These are phyloP conservation scores for Spea bombifrons DNA, from an alignment of 2,113 vertebrate genomes.

Conservation along the genomic window DNA sequence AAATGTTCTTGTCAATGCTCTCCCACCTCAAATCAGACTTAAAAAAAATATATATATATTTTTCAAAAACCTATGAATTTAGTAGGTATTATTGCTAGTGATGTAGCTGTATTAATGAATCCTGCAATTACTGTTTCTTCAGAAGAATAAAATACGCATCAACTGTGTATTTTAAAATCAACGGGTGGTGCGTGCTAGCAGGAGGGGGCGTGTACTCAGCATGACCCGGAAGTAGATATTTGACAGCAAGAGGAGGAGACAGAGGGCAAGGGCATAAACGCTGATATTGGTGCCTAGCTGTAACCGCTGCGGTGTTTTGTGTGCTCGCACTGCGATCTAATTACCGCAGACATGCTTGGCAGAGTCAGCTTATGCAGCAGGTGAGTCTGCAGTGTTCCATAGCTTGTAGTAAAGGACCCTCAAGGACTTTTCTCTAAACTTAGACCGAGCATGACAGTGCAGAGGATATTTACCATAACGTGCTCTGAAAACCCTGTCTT, in stretches of 20 bases:
- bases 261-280: constrained; percentile 2
- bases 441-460: background rate
- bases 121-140: no score
- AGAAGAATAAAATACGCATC: no score
- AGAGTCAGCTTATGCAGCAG: constrained; percentile 22
- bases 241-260: background rate
- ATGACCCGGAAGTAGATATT: constrained; percentile 19
- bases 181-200: background rate
- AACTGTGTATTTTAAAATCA: no score
- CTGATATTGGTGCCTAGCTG: background rate
- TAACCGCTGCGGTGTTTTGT: background rate
- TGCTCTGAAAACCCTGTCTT: background rate
- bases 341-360: constrained; percentile 12
- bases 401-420: background rate
- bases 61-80: no score
- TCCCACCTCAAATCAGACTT: no score
- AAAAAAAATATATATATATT: no score
- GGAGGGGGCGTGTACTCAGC: background rate
- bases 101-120: no score
- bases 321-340: no score
- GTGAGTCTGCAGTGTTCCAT: background rate
- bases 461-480: background rate
- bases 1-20: no score
- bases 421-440: no score
- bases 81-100: no score